Evolutionary conservation across 2,888 invertebrate genomes (phyloP).

Genomic region (Lycaena phlaeas): DNA sequence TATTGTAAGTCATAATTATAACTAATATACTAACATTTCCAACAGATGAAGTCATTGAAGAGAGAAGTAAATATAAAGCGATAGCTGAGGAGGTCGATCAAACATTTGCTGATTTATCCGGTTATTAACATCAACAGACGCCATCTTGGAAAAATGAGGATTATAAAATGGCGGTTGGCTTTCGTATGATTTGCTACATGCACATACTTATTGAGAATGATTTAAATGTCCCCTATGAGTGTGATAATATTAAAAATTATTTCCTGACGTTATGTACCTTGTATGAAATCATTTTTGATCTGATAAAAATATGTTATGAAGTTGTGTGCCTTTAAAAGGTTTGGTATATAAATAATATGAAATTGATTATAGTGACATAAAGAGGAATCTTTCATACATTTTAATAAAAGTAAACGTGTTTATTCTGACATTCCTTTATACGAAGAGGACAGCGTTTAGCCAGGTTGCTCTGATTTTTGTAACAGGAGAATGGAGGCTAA

Average conservation of each 20-base stretch:
- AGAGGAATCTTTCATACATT: not conserved
- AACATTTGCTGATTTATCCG: constrained; percentile 95
- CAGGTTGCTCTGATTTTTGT: not conserved
- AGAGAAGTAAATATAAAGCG: constrained; percentile 97
- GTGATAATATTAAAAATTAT: not conserved
- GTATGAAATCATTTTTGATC: not conserved
- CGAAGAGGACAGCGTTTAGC: too few species aligned
- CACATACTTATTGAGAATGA: constrained; percentile 12
- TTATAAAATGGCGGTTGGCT: constrained; percentile 20
- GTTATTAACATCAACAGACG: constrained; percentile 81
- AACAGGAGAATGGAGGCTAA: not conserved
- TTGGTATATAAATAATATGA: not conserved
- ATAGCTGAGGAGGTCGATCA: constrained; percentile 98
- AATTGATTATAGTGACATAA: not conserved
- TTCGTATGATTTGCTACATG: constrained; percentile 22
- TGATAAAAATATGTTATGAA: not conserved
- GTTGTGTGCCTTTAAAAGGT: constrained; percentile 3
- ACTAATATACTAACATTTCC: constrained; percentile 39
- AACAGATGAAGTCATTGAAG: constrained; percentile 89
- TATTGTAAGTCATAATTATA: not conserved
- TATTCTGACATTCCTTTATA: too few species aligned
- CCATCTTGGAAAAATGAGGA: constrained; percentile 32
- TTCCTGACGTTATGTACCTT: not conserved
- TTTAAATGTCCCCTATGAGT: not conserved
- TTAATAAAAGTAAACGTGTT: too few species aligned